Evolutionary conservation across 2,113 vertebrate genomes (phyloP), one percentile per base, ranked within the genome.

Genomic region (Ophthalmolycus amberensis): DNA sequence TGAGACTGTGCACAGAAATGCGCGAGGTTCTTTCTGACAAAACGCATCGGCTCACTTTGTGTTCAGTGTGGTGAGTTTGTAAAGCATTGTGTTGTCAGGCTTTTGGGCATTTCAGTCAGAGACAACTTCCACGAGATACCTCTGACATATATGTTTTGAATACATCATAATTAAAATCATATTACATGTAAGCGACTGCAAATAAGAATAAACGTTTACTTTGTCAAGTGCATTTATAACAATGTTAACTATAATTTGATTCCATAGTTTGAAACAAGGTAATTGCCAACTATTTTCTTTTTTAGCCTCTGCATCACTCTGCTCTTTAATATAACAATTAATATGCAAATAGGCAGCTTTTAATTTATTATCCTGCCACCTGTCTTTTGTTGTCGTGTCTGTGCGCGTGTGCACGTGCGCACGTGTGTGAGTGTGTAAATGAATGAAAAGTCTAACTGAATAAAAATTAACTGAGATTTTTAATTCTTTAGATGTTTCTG

Each of bases 1-100:
- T 54, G 54, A 68, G 79, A 74, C 46, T 42, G 75, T 52, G 78
- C 64, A 52, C 75, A 59, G 77, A 77, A 56, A 54, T 4, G 72
- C 82, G 52, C 81, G 56, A 74, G 85, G 56, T 79, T 77, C 4
- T 34, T 86, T 54, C 38, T 66, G 68, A 60, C 71, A 62, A 34
- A 77, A 71, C 22, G 71, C 77, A 72, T n/a, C n/a, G 75, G 42
- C 79, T 71, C 73, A n/a, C 42, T 54, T 25, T 69, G 70, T 20
- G 70, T 58, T 59, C 34, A 40, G n/a, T 65, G 37, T 54, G 70
- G 54, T 15, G 80, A 83, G 71, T 78, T 66, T 80, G 38, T 4
- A 74, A 76, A 62, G 75, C 71, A 22, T 46, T 46, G 5, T 46
- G 38, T 11, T 48, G 8, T 54, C 14, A 46, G 44, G 50, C 22